Conservation (phyloP, 30 jellyfish, hydroid and myxozoan species). For the Hydractinia echinata region DNA sequence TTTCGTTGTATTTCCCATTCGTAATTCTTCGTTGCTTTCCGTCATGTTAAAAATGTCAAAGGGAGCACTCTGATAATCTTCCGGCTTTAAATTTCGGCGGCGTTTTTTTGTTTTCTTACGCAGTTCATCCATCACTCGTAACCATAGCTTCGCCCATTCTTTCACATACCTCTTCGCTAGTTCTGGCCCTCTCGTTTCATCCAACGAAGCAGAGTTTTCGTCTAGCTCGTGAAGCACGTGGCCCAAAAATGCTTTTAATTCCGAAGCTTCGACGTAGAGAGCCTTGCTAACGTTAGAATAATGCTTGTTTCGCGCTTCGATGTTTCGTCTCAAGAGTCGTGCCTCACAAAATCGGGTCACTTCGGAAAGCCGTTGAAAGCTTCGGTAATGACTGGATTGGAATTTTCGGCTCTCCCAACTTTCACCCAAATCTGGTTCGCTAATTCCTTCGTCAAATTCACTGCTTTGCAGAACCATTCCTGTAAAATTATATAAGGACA, state of each 20-base stretch:
- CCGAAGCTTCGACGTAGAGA: conserved; percentile 79
- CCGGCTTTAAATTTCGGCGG: conserved; percentile 18
- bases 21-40: not conserved
- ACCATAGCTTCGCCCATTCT: conserved; percentile 89
- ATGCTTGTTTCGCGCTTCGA: conserved; percentile 49
- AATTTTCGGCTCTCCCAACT: conserved; percentile 42
- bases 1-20: not conserved
- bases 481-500: not conserved
- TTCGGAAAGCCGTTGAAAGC: conserved; percentile 60
- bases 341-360: conserved; percentile 71
- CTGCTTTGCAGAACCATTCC: conserved; percentile 70
- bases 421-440: conserved; percentile 47
- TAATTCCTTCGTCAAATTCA: conserved; percentile 82
- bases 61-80: conserved; percentile 27
- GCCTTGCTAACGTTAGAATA: conserved; percentile 66
- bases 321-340: conserved; percentile 39
- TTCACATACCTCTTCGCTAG: conserved; percentile 68
- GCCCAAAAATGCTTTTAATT: conserved; percentile 62
- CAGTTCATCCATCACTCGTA: conserved; percentile 80
- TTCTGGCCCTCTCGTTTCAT: conserved; percentile 35
- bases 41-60: not conserved
- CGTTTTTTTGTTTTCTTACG: conserved; percentile 57
- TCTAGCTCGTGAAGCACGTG: conserved; percentile 45
- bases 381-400: conserved; percentile 20
- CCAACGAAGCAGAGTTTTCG: conserved; percentile 7